Percentiles rank a stretch among this genome's conserved stretches.
Conservation (phyloP, 2,113 vertebrate genomes). For the Phalacrocorax pelagicus region DNA sequence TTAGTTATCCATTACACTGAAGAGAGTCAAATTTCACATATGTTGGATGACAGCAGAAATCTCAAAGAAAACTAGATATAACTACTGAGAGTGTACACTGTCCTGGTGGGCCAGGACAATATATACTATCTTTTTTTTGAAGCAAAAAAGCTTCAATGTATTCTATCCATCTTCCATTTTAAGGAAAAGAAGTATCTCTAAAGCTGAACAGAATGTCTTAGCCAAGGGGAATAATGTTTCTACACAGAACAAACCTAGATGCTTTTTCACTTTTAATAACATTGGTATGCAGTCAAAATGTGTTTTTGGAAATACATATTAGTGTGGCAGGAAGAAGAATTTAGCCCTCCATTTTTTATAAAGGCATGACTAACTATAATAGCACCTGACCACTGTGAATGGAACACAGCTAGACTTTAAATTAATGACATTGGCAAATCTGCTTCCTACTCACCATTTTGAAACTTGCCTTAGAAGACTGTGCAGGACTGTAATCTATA, state of each 20-base stretch:
- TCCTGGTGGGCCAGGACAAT: background rate
- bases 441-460: background rate
- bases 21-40: background rate
- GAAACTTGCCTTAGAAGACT: background rate
- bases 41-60: background rate
- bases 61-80: background rate
- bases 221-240: background rate
- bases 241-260: background rate
- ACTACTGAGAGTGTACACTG: background rate
- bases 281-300: background rate
- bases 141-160: background rate
- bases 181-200: background rate
- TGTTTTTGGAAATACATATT: background rate
- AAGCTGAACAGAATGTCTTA: background rate
- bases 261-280: background rate
- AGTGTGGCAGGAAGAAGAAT: background rate
- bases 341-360: background rate
- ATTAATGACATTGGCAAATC: slow-evolving; percentile 7
- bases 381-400: background rate
- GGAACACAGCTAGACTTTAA: slow-evolving; percentile 1
- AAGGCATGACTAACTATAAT: background rate
- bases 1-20: background rate
- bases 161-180: background rate
- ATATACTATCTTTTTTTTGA: background rate
- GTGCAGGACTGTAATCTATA: background rate